phyloP scores from a whole-genome alignment of 1,140 invertebrate genomes.

The Halictus rubicundus region DNA sequence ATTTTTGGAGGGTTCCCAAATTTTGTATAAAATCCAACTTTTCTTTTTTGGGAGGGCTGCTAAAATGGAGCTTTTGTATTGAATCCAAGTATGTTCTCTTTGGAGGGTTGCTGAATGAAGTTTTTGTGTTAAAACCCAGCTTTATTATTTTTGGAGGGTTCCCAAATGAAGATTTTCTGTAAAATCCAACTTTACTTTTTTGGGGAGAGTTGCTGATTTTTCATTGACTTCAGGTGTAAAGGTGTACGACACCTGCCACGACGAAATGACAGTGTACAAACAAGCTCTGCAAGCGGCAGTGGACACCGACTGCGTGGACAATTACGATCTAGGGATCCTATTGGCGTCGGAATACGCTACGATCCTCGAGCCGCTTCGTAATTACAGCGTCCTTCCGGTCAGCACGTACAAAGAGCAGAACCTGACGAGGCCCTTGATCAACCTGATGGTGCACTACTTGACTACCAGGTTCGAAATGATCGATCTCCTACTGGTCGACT shows the following conservation, averaged over 20 bases:
- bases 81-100: too few species aligned
- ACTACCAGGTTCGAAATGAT: slow-evolving; percentile 66
- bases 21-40: too few species aligned
- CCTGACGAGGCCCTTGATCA: slow-evolving; percentile 65
- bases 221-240: slow-evolving; percentile 65
- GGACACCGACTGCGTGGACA: slow-evolving; percentile 68
- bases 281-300: slow-evolving; percentile 66
- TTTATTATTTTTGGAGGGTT: too few species aligned
- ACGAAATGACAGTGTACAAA: slow-evolving; percentile 71
- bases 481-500: slow-evolving; percentile 68
- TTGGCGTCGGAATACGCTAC: slow-evolving; percentile 62
- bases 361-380: slow-evolving; percentile 67
- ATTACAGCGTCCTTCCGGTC: slow-evolving; percentile 69
- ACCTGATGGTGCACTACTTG: slow-evolving; percentile 68
- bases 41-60: too few species aligned
- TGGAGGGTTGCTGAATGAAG: too few species aligned
- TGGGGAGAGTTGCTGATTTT: too few species aligned
- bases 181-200: too few species aligned
- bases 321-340: slow-evolving; percentile 73
- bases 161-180: too few species aligned
- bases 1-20: too few species aligned
- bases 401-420: slow-evolving; percentile 67
- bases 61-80: too few species aligned
- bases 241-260: slow-evolving; percentile 75
- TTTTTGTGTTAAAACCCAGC: too few species aligned